Base-by-base conservation (phyloP, 2,888 invertebrate species). In the Papilio elwesi region DNA sequence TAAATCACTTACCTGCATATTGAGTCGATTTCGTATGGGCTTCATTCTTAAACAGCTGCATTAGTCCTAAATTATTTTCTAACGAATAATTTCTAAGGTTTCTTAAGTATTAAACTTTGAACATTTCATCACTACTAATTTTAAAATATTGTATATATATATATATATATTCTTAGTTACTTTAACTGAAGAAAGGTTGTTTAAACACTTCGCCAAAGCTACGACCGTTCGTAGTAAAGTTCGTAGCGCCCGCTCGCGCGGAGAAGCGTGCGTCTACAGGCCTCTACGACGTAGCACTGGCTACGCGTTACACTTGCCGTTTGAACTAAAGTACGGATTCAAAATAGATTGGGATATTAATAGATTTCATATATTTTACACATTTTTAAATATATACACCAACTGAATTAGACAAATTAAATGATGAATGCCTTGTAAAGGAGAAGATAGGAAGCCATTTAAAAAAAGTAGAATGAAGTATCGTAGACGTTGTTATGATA, bases 251-350 rank as follows among this genome's bases (percentile, higher is more conserved):
- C 81, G 80, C 78, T 78, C 78, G 77, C 74, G 74, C 76, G 74
- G 75, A 78, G 82, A 83, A 82, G 82, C 92, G 91, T 88, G 87
- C 84, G 85, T 85, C 90, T 88, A 87, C 90, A 87, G 80, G 83
- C 85, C 82, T 80, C 87, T 88, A 87, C 91, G 90, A 78, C 88
- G 92, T 90, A 91, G 90, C 88, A 93, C 92, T 93, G 91, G 57
- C 72, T 68, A 64, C 64, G 43, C 43, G 51, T 38, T 62, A 12
- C 38, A 43, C 47, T 55, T 49, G 6, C 16, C 49, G 43, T 38
- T 15, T 10, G 43, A 43, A 62, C 43, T 15, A 43, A 62, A 62
- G 43, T 43, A 8, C n/a, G n/a, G 38, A 59, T 38, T 13, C 38
- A 59, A 59, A 26, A 26, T 26, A 26, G 4, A 59, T 38, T 13